Evolutionary conservation across 2,888 invertebrate species (phyloP).

Genomic region (Xanthorhoe designata): DNA sequence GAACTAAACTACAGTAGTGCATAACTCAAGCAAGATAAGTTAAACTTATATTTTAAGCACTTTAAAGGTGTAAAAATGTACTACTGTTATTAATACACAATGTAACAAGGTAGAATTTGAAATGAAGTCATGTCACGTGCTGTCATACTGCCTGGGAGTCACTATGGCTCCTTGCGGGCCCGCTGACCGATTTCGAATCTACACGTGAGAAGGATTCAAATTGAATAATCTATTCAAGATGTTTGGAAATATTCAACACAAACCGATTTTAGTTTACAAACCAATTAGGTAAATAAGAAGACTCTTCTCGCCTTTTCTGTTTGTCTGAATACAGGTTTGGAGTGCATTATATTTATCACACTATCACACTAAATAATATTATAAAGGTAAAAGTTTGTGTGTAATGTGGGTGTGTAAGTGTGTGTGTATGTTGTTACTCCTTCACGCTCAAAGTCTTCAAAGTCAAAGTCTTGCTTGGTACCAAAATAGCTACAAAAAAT

Average conservation of each 20-base stretch:
- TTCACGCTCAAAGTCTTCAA: too few species aligned
- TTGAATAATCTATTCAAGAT: conserved; percentile 73
- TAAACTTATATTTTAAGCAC: not conserved
- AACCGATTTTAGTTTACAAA: conserved; percentile 33
- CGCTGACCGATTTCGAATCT: conserved; percentile 70
- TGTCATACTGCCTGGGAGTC: conserved; percentile 58
- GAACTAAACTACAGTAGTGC: not conserved
- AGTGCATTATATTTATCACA: too few species aligned
- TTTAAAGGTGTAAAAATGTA: not conserved
- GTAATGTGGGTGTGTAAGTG: too few species aligned
- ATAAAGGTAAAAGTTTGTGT: too few species aligned
- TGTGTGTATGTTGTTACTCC: too few species aligned
- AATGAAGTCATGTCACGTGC: conserved; percentile 70
- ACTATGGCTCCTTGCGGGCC: conserved; percentile 54
- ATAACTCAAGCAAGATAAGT: too few species aligned
- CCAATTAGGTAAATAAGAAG: conserved; percentile 41
- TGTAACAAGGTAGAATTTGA: conserved; percentile 48
- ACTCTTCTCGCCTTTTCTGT: conserved; percentile 18
- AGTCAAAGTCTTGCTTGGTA: too few species aligned
- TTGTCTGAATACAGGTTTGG: conserved; percentile 17
- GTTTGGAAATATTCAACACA: conserved; percentile 36
- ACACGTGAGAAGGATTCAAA: conserved; percentile 73
- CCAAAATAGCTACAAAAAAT: too few species aligned
- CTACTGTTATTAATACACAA: not conserved
- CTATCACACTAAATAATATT: too few species aligned